A percentile compares a stretch with the other conserved stretches of the same genome.
Evolutionary conservation across 2,888 invertebrate genomes (phyloP).

Genomic region (Luffia ferchaultella): DNA sequence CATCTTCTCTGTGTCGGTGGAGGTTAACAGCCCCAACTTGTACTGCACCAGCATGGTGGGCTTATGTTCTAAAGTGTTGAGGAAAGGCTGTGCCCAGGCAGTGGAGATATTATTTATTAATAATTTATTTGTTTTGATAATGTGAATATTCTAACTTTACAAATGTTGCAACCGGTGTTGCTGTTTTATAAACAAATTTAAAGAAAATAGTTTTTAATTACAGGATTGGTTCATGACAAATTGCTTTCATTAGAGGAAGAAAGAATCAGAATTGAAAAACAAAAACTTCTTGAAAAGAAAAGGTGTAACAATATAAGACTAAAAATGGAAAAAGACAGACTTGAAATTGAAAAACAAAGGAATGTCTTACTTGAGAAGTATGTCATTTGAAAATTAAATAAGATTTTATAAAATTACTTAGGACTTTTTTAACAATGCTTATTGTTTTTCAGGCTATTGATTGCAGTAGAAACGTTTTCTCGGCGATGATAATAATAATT

Average conservation of each 20-base stretch:
- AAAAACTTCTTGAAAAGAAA: constrained; percentile 38
- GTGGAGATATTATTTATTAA: too few relatives aligned
- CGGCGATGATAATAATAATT: constrained; percentile 16
- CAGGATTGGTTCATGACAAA: constrained; percentile 36
- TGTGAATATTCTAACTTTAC: too few relatives aligned
- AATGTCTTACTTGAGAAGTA: constrained; percentile 38
- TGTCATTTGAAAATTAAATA: constrained; percentile 11
- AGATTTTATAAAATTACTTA: neutral
- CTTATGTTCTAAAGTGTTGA: too few relatives aligned
- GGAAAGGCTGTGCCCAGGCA: too few relatives aligned
- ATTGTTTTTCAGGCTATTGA: constrained; percentile 27
- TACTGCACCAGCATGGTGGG: too few relatives aligned
- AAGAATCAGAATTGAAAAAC: constrained; percentile 37
- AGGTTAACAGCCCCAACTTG: too few relatives aligned
- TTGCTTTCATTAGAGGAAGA: constrained; percentile 38
- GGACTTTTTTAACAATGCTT: neutral
- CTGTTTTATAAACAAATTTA: too few relatives aligned
- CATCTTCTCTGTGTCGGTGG: too few relatives aligned
- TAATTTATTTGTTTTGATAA: too few relatives aligned
- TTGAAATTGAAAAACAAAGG: constrained; percentile 37
- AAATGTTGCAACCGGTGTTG: too few relatives aligned
- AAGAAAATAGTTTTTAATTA: constrained; percentile 8
- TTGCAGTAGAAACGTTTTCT: constrained; percentile 33
- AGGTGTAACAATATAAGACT: constrained; percentile 39
- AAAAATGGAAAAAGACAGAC: constrained; percentile 37